Percentiles rank a stretch among this genome's conserved stretches.
These are phyloP conservation scores for Phalacrocorax brasilianus DNA, from an alignment of 2,113 vertebrate species.

Conservation along the genomic window DNA sequence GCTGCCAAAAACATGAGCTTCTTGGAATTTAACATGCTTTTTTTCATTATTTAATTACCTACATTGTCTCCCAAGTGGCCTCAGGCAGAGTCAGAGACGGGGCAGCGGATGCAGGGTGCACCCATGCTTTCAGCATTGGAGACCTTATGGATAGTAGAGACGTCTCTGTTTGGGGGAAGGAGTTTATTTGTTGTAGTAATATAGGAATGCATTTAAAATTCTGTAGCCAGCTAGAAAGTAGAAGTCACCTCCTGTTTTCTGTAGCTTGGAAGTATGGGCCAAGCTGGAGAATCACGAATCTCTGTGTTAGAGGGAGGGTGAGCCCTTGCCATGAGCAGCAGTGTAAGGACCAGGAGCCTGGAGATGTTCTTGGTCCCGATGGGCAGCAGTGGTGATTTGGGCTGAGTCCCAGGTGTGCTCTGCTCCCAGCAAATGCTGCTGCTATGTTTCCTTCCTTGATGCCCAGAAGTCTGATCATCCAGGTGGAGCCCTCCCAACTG, in stretches of 20 bases:
- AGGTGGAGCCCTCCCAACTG: neutral
- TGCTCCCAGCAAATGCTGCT: neutral
- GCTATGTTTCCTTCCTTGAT: neutral
- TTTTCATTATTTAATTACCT: neutral
- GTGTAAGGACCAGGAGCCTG: neutral
- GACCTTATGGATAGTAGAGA: neutral
- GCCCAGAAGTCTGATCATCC: neutral
- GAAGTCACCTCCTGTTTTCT: neutral
- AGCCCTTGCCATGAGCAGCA: neutral
- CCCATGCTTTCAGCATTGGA: neutral
- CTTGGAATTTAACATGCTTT: neutral
- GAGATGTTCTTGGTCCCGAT: fast-evolving
- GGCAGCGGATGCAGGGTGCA: neutral
- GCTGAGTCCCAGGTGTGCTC: neutral
- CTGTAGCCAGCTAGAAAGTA: neutral
- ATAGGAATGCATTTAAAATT: neutral
- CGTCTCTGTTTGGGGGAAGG: fast-evolving
- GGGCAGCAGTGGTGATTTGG: neutral
- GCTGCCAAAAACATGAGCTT: neutral
- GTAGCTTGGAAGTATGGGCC: neutral
- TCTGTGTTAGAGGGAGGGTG: too few relatives aligned
- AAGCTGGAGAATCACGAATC: neutral
- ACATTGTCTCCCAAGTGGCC: neutral
- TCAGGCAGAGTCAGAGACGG: neutral
- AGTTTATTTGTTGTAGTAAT: neutral